Conservation (phyloP, 1,140 invertebrate species). For the Caenorhabditis inopinata region DNA sequence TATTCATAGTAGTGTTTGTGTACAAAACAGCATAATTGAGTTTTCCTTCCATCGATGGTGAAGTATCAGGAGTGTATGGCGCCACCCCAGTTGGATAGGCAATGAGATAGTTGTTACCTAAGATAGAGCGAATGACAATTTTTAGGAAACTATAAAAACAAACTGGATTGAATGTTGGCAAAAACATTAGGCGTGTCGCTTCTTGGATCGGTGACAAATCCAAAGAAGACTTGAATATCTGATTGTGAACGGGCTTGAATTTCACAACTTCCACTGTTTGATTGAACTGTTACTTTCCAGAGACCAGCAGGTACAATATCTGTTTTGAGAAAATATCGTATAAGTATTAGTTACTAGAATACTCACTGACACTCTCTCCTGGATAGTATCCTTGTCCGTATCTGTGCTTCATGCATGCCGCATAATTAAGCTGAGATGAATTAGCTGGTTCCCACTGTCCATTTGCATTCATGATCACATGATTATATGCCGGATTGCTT, state of each 20-base stretch:
- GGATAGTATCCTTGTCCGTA: slow-evolving; percentile 41
- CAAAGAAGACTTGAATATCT: slow-evolving; percentile 50
- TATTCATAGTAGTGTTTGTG: slow-evolving; percentile 9
- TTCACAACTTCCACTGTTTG: slow-evolving; percentile 29
- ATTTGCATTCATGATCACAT: slow-evolving; percentile 22
- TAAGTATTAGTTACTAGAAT: background rate
- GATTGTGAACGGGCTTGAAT: slow-evolving; percentile 45
- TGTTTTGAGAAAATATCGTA: too few relatives aligned
- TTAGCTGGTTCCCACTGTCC: slow-evolving; percentile 37
- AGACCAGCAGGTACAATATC: slow-evolving; percentile 40
- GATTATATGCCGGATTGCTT: slow-evolving; percentile 29
- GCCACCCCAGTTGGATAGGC: slow-evolving; percentile 38
- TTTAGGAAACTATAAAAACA: background rate
- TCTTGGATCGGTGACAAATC: slow-evolving; percentile 47
- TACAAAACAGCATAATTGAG: slow-evolving; percentile 50
- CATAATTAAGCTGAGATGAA: background rate
- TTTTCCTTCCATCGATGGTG: slow-evolving; percentile 43
- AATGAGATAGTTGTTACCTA: slow-evolving; percentile 45
- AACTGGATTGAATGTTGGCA: slow-evolving; percentile 46
- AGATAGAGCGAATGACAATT: background rate
- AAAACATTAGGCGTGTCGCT: slow-evolving; percentile 38
- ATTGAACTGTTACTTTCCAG: slow-evolving; percentile 39
- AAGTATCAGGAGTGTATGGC: slow-evolving; percentile 37
- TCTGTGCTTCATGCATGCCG: slow-evolving; percentile 47
- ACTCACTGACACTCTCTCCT: background rate